A percentile compares a stretch with the other conserved stretches of the same genome.
These are phyloP conservation scores for Lepidonotus clava DNA, from an alignment of 2,888 invertebrate genomes.

Conservation along the genomic window DNA sequence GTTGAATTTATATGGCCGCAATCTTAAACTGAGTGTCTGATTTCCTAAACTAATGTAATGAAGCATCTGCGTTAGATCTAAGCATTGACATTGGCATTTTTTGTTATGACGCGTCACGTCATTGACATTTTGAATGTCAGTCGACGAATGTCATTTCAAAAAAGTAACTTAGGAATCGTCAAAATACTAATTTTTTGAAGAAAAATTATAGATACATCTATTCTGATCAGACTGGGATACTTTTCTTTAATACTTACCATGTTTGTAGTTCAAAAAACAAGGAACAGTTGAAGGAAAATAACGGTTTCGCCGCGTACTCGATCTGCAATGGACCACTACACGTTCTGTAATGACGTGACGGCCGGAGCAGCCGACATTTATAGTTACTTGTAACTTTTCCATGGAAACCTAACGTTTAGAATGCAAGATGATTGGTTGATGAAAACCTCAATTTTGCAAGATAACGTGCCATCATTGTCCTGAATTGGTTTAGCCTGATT, in stretches of 20 bases:
- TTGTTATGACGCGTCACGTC: too few relatives aligned
- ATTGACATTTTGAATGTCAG: too few relatives aligned
- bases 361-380: background rate
- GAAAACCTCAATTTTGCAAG: background rate
- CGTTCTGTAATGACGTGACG: conserved; percentile 21
- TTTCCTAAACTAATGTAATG: too few relatives aligned
- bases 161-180: too few relatives aligned
- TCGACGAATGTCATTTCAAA: too few relatives aligned
- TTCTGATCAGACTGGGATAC: background rate
- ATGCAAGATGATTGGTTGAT: conserved; percentile 17
- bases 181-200: too few relatives aligned
- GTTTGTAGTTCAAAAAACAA: background rate
- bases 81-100: too few relatives aligned
- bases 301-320: background rate
- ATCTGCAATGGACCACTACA: conserved; percentile 54
- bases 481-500: too few relatives aligned
- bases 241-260: conserved; percentile 40
- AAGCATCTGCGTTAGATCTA: too few relatives aligned
- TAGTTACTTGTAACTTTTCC: conserved; percentile 1
- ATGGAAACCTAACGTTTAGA: conserved; percentile 34
- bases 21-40: too few relatives aligned
- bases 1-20: too few relatives aligned
- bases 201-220: background rate
- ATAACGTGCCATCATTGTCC: too few relatives aligned
- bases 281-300: background rate